Conservation (phyloP, 2,888 invertebrate genomes). For the Acrobasis consociella region DNA sequence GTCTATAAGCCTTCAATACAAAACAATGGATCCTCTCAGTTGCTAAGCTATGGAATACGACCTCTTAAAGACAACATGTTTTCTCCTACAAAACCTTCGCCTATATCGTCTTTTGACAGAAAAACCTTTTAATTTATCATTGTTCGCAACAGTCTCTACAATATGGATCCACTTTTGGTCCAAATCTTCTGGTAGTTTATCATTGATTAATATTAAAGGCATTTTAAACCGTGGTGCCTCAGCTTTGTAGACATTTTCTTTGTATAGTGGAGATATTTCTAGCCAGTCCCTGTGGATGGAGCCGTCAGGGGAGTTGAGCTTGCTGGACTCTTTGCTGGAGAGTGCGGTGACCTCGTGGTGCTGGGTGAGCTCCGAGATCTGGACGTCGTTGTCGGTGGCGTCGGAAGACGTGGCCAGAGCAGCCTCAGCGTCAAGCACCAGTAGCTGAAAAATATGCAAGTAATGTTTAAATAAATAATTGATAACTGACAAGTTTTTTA, state of each 20-base stretch:
- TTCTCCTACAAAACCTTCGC: constrained; percentile 66
- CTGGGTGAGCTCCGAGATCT: constrained; percentile 49
- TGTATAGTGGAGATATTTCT: constrained; percentile 50
- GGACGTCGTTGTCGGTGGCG: constrained; percentile 48
- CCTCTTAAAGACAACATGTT: constrained; percentile 67
- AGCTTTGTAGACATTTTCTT: constrained; percentile 41
- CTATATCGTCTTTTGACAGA: constrained; percentile 61
- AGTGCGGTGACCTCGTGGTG: constrained; percentile 59
- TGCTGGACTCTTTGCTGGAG: constrained; percentile 54
- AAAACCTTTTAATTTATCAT: constrained; percentile 61
- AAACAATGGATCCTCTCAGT: background rate
- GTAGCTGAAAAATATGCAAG: constrained; percentile 51
- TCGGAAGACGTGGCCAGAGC: constrained; percentile 50
- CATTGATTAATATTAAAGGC: constrained; percentile 72
- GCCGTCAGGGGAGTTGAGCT: constrained; percentile 51
- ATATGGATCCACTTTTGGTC: constrained; percentile 66
- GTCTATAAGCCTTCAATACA: background rate
- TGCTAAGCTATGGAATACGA: constrained; percentile 68
- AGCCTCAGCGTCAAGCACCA: constrained; percentile 67
- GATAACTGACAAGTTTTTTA: no score
- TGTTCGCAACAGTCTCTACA: constrained; percentile 54
- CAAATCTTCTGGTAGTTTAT: constrained; percentile 68
- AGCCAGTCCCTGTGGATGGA: constrained; percentile 43
- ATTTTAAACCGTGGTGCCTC: constrained; percentile 46
- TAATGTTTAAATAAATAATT: no score